Conservation (phyloP, 2,888 invertebrate genomes). For the Himalopsyche kuldschensis region DNA sequence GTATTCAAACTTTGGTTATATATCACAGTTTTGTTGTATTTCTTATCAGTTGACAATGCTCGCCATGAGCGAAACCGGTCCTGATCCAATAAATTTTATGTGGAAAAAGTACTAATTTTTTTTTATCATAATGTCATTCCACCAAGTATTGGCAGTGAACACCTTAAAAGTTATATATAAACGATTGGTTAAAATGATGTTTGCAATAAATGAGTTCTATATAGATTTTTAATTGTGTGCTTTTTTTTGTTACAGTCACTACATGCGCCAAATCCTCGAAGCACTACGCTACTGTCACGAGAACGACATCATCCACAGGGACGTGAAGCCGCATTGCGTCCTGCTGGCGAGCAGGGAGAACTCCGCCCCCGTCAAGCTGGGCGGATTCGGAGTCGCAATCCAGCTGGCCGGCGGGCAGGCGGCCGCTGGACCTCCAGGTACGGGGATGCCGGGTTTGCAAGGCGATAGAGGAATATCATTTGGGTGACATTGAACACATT, state of each 20-base stretch:
- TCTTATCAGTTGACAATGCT: too few species aligned
- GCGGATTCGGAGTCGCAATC: conserved; percentile 96
- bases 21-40: too few species aligned
- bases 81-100: too few species aligned
- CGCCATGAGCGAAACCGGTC: too few species aligned
- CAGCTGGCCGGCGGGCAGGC: conserved; percentile 81
- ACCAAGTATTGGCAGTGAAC: too few species aligned
- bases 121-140: too few species aligned
- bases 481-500: not conserved
- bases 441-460: not conserved
- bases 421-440: conserved; percentile 63
- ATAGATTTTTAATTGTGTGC: not conserved
- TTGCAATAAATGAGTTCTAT: not conserved
- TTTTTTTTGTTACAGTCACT: conserved; percentile 73
- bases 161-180: too few species aligned
- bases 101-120: too few species aligned
- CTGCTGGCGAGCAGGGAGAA: conserved; percentile 95
- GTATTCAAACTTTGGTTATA: too few species aligned
- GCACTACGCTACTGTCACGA: conserved; percentile 97
- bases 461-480: not conserved
- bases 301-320: conserved; percentile 96
- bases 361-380: conserved; percentile 96
- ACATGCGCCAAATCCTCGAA: conserved; percentile 97
- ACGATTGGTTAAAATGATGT: too few species aligned
- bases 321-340: conserved; percentile 96